Evolutionary conservation across 2,113 vertebrate species (phyloP).

Genomic region (Egretta garzetta): DNA sequence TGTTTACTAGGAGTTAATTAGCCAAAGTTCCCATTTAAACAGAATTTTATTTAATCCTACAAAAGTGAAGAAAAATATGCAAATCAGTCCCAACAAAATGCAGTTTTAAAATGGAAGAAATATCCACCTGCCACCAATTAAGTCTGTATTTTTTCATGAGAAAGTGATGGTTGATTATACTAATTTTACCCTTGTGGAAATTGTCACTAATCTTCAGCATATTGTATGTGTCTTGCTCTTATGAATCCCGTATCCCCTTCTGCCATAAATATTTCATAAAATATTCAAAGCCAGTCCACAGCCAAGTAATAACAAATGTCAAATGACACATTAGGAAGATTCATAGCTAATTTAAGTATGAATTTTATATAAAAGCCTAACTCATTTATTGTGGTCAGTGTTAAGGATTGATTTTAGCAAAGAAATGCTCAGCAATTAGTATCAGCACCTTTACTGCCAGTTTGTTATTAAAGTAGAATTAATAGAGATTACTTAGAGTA

Average conservation of each 20-base stretch:
- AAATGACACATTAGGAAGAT: slow-evolving; percentile 75
- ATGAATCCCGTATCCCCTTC: slow-evolving; percentile 56
- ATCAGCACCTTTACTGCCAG: slow-evolving; percentile 28
- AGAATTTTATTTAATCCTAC: slow-evolving; percentile 37
- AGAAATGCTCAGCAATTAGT: slow-evolving; percentile 34
- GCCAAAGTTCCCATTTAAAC: slow-evolving; percentile 30
- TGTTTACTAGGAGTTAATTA: slow-evolving; percentile 54
- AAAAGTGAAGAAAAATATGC: slow-evolving; percentile 20
- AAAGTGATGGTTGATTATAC: slow-evolving; percentile 65
- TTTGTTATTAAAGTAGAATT: slow-evolving; percentile 12
- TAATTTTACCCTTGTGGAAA: slow-evolving; percentile 69
- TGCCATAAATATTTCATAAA: slow-evolving; percentile 77
- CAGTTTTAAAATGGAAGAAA: slow-evolving; percentile 32
- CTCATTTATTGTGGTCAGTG: slow-evolving; percentile 63
- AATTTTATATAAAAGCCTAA: slow-evolving; percentile 55
- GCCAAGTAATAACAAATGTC: slow-evolving; percentile 74
- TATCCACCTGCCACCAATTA: slow-evolving; percentile 59
- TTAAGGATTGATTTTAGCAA: slow-evolving; percentile 42
- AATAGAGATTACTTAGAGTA: background rate
- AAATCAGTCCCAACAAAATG: slow-evolving; percentile 30
- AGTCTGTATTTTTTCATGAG: slow-evolving; percentile 38
- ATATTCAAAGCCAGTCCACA: slow-evolving; percentile 70
- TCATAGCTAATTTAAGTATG: slow-evolving; percentile 58
- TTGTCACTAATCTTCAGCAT: slow-evolving; percentile 71
- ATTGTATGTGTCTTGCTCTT: slow-evolving; percentile 65